Conservation (phyloP, 2,113 vertebrate genomes). For the Sylvietta virens region DNA sequence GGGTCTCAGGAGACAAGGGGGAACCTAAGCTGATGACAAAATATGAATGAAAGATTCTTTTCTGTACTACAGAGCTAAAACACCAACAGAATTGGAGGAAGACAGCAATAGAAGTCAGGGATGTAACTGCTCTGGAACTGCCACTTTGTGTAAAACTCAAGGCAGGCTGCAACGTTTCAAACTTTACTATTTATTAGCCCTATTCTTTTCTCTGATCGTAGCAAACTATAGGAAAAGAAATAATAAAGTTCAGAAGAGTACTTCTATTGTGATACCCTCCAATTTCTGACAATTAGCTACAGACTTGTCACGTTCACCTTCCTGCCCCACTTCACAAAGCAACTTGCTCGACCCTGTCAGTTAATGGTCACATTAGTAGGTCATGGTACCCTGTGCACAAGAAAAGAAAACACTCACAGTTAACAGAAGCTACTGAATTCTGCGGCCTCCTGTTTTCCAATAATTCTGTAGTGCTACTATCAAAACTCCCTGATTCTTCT, state of each 20-base stretch:
- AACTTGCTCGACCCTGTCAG: background rate
- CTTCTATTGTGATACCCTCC: background rate
- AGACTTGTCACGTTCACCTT: background rate
- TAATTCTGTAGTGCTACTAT: background rate
- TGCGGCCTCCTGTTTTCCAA: background rate
- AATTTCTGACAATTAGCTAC: background rate
- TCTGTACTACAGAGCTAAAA: background rate
- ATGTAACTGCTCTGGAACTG: background rate
- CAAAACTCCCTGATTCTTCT: background rate
- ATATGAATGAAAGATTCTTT: background rate
- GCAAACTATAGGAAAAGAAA: background rate
- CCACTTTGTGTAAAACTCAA: background rate
- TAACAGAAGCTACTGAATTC: background rate
- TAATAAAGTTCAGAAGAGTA: background rate
- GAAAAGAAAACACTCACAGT: background rate
- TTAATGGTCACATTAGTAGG: background rate
- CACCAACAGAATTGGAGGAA: background rate
- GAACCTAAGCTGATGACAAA: background rate
- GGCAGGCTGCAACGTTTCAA: background rate
- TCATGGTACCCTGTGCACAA: background rate
- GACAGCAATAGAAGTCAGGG: background rate
- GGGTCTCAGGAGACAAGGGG: background rate
- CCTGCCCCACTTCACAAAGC: background rate
- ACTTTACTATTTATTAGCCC: background rate
- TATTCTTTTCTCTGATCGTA: background rate